These are phyloP conservation scores for Cyprinodon brontotheroides DNA, from an alignment of 2,113 vertebrate species.

Conservation along the genomic window DNA sequence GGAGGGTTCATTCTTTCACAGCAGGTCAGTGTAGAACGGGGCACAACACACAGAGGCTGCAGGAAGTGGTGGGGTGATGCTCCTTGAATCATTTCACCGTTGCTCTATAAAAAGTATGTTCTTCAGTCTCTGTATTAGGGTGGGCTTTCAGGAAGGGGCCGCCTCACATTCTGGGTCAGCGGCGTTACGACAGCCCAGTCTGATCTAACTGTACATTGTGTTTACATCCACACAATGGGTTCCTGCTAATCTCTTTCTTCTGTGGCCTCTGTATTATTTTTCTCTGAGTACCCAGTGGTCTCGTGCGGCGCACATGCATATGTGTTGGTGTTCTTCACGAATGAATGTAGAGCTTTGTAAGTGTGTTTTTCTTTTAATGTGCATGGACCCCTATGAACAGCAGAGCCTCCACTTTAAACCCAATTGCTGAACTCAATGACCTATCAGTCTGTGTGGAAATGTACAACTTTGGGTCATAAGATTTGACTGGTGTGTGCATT, in stretches of 20 bases:
- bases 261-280: slow-evolving; percentile 42
- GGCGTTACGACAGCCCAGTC: slow-evolving; percentile 31
- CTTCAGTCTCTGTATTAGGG: slow-evolving; percentile 53
- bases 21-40: not conserved
- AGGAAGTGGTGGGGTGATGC: not conserved
- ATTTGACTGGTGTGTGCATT: slow-evolving; percentile 62
- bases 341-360: slow-evolving; percentile 54
- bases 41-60: slow-evolving; percentile 5
- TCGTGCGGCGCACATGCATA: slow-evolving; percentile 6
- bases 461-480: slow-evolving; percentile 61
- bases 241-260: slow-evolving; percentile 44
- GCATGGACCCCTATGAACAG: slow-evolving; percentile 10
- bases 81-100: slow-evolving; percentile 37
- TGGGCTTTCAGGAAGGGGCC: slow-evolving; percentile 44
- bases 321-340: slow-evolving; percentile 19
- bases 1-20: slow-evolving; percentile 3
- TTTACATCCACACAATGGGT: slow-evolving; percentile 41
- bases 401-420: slow-evolving; percentile 30
- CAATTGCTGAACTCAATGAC: slow-evolving; percentile 65
- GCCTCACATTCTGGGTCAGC: slow-evolving; percentile 66
- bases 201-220: slow-evolving; percentile 50
- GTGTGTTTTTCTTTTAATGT: slow-evolving; percentile 13
- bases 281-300: slow-evolving; percentile 32
- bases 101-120: slow-evolving; percentile 61
- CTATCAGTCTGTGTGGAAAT: slow-evolving; percentile 60